These are phyloP conservation scores for Erebia epiphron DNA, from an alignment of 2,888 invertebrate genomes.

Conservation along the genomic window DNA sequence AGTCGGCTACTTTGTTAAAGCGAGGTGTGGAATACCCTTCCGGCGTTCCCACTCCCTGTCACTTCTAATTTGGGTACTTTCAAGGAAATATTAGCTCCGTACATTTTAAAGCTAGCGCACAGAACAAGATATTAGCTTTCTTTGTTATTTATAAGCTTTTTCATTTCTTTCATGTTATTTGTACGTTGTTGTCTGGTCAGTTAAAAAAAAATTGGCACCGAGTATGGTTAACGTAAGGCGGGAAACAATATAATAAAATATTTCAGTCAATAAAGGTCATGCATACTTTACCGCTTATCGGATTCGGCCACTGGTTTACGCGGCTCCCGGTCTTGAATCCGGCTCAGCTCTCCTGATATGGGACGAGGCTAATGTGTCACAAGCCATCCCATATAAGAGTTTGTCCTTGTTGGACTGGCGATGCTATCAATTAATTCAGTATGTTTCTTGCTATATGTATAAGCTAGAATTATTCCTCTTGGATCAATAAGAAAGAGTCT, in stretches of 20 bases:
- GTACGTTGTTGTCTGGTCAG: too few species aligned
- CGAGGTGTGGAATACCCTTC: constrained; percentile 9
- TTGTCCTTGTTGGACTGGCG: neutral
- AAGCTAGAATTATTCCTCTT: constrained; percentile 2
- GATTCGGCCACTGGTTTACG: constrained; percentile 7
- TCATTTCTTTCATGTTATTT: neutral
- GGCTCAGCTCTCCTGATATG: constrained; percentile 12
- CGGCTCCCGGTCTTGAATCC: constrained; percentile 9
- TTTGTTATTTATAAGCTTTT: neutral
- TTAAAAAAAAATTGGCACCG: neutral
- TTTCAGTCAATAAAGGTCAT: neutral
- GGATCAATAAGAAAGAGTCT: neutral
- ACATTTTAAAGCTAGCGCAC: neutral
- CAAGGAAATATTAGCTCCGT: neutral
- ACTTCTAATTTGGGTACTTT: too few species aligned
- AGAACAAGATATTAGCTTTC: too few species aligned
- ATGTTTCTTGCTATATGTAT: neutral
- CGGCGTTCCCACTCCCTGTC: constrained; percentile 6
- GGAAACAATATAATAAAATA: neutral
- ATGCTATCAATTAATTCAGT: neutral
- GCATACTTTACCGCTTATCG: constrained; percentile 8
- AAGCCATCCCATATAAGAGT: constrained; percentile 4
- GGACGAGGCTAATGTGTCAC: constrained; percentile 10
- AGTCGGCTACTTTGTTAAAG: neutral
- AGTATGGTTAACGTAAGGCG: neutral